Base-by-base conservation (phyloP, 2,888 invertebrate species). In the Rhamphomyia laevipes region DNA sequence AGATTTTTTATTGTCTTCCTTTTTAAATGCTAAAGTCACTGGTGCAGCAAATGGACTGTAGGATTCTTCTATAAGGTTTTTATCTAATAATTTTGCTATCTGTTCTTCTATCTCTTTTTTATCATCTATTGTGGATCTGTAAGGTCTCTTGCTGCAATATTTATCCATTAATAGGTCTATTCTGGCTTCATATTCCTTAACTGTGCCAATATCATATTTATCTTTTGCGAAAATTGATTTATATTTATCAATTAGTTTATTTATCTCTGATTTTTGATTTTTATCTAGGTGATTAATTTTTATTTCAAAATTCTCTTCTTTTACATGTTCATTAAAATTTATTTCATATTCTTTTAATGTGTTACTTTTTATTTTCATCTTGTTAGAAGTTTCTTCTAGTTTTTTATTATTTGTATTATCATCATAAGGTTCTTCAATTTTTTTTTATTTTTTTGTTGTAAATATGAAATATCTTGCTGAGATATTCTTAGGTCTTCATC, bases 141-240 rank as follows among this genome's bases (percentile, higher is more conserved):
- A 38, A 15, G 38, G 38, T 10, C 16, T 38, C 10, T 15, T 38
- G 38, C 17, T 16, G n/a, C 49, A 49, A 40, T 49, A 49, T 44
- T 44, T 49, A 30, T 49, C 37, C 11, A 49, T 21, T 15, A 45
- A 2, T 16, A 49, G 30, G 18, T 45, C 49, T 30, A 49, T 55
- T 33, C 45, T 17, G 15, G 57, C 55, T 53, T 57, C 57, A 48
- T 56, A 55, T 45, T 51, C 50, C 17, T 46, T 52, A 43, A 56
- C 53, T 33, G 45, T 54, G 10, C 56, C 55, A 27, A 54, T 48
- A 50, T 53, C 55, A 45, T 51, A 54, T 51, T 51, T 56, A 40
- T n/a, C n/a, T n/a, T n/a, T n/a, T n/a, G n/a, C n/a, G n/a, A n/a
- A n/a, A n/a, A n/a, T n/a, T n/a, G n/a, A n/a, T n/a, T n/a, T n/a